These are phyloP conservation scores for Catamblyrhynchus diadema DNA, from an alignment of 2,797 vertebrate species.

Conservation along the genomic window DNA sequence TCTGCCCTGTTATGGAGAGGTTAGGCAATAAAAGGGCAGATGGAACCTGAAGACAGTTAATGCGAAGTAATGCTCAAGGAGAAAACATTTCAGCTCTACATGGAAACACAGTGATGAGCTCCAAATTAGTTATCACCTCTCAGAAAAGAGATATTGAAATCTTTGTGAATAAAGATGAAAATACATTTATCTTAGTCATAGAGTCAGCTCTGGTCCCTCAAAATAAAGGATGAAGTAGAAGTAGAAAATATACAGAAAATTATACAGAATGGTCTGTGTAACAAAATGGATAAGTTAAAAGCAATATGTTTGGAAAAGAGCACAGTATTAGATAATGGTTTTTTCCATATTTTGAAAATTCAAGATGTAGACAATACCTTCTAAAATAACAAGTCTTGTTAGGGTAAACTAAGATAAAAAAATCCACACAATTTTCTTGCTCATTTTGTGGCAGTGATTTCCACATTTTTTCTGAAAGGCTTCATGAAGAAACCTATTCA, in stretches of 20 bases:
- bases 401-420: not conserved
- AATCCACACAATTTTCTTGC: not conserved
- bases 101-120: not conserved
- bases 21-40: not conserved
- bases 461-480: not conserved
- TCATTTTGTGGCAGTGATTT: not conserved
- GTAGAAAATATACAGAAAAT: not conserved
- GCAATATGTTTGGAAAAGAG: not conserved
- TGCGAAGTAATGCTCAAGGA: not conserved
- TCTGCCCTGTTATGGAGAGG: not conserved
- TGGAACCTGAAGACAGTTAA: not conserved
- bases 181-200: not conserved
- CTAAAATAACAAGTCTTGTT: not conserved
- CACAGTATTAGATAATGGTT: not conserved
- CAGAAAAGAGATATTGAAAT: not conserved
- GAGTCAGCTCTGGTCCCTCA: not conserved
- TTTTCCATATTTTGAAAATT: not conserved
- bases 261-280: not conserved
- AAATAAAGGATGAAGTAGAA: not conserved
- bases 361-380: not conserved
- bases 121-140: not conserved
- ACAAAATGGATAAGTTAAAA: accelerated
- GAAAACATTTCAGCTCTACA: not conserved
- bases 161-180: not conserved
- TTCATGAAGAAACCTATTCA: not conserved